Base-by-base conservation (phyloP, 1,140 invertebrate genomes). In the Eumaeus atala region DNA sequence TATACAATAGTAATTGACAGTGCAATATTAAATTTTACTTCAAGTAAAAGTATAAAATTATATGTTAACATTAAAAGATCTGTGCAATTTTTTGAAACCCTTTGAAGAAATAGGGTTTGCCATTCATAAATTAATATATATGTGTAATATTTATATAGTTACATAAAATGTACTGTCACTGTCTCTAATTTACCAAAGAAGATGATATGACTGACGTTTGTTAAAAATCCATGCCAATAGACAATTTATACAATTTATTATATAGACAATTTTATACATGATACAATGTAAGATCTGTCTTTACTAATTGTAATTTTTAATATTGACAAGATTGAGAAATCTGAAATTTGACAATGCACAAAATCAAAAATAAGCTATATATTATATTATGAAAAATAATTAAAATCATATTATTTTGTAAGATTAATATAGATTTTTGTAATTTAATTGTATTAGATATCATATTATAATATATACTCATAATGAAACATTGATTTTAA, bases 11-110 rank as follows among this genome's bases (percentile, higher is more conserved):
- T 70, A 69, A 72, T 72, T 70, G 66, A 74, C 81, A 77, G 81
- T 84, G 81, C 81, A 84, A 84, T 84, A 84, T 77, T 67, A 77
- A 80, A 72, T 72, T 80, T 85, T 85, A 83, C 82, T 85, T 54
- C 78, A 83, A 85, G 82, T 83, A 78, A 84, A 82, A 72, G 54
- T 67, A 74, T 74, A 64, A 64, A 66, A 74, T 67, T 60, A 63
- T 67, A 67, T 77, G 67, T 76, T 62, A 44, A 44, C 40, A 14
- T 14, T 70, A 66, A 73, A 52, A 72, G 67, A 74, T 58, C 72
- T 68, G 82, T 85, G 79, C 82, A 83, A 83, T 83, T 81, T 54
- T 65, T 64, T n/a, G n/a, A n/a, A n/a, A n/a, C 67, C 60, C 58
- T 70, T 63, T 66, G 67, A 67, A 64, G 64, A 62, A 50, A 61